Evolutionary conservation across 2,888 invertebrate species (phyloP), one percentile per base, ranked within the genome.

Genomic region (Lumbricus terrestris): DNA sequence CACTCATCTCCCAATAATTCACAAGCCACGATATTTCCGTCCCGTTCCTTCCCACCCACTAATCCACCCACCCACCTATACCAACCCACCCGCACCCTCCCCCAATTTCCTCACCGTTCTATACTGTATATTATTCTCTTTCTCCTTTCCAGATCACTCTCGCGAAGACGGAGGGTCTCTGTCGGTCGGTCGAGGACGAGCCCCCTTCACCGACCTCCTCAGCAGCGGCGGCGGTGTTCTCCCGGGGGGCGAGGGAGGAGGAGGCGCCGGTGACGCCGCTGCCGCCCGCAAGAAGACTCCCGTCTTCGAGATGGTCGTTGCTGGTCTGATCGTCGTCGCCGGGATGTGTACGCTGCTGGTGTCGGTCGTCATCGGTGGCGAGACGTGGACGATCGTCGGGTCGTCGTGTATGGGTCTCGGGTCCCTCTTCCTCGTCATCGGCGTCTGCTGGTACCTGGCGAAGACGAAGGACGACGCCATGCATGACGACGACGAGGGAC

Each of bases 391-490:
- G 37, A 90, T 91, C 82, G 90, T 91, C 5, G 91, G 91, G 54
- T 91, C 88, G 23, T 89, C 89, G 29, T 90, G 89, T 33, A 82
- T 90, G 37, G 90, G 90, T 15, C 88, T 91, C 16, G 91, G 91
- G 37, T 89, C 82, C 37, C 89, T 90, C 82, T 89, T 90, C n/a
- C 89, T 91, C 82, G 54, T 90, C 20, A 83, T 91, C 18, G 91
- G 91, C 4, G 88, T 91, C 15, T 91, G 91, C 90, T 91, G 91
- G 90, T 90, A 90, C 89, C 89, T 89, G 40, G 89, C 91, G 1
- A 89, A 82, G 47, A 54, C 90, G n/a, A 69, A 88, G 40, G 89
- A 90, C 16, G 88, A 85, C 4, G n/a, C n/a, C n/a, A n/a, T n/a
- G n/a, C n/a, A n/a, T n/a, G 82, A 82, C 42, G 89, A 91, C 2